Evolutionary conservation across 1,140 invertebrate genomes (phyloP).

Genomic region (Kradibia gibbosae): DNA sequence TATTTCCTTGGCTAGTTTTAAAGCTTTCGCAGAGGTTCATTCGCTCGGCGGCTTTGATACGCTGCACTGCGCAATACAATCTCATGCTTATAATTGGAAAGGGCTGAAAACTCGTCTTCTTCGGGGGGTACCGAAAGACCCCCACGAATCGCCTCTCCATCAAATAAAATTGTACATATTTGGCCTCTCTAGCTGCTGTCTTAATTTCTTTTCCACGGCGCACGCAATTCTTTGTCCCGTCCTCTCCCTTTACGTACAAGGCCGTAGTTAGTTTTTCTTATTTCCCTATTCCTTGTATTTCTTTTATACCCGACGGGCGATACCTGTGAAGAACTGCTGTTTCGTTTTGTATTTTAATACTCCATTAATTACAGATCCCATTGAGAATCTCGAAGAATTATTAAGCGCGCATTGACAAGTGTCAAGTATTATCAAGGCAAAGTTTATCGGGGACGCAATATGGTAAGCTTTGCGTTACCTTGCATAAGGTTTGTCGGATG

Average conservation of each 20-base stretch:
- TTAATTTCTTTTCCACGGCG: slow-evolving; percentile 24
- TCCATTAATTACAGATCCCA: neutral
- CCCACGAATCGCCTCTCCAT: slow-evolving; percentile 37
- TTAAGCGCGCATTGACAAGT: no score
- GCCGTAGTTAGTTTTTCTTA: neutral
- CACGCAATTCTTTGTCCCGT: neutral
- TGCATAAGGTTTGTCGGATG: no score
- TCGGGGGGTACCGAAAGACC: slow-evolving; percentile 31
- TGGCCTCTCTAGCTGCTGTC: slow-evolving; percentile 15
- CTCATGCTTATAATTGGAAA: slow-evolving; percentile 59
- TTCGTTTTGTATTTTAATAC: neutral
- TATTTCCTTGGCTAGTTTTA: slow-evolving; percentile 58
- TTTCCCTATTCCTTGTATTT: neutral
- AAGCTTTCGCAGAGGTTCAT: slow-evolving; percentile 46
- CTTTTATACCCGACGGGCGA: neutral
- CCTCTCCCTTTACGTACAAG: neutral
- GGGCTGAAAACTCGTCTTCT: slow-evolving; percentile 40
- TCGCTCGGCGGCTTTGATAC: no score
- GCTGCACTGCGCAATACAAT: no score
- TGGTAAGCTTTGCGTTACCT: no score
- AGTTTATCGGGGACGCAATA: no score
- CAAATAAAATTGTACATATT: slow-evolving; percentile 50
- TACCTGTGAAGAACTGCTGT: neutral
- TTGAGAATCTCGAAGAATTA: no score
- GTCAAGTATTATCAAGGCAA: no score